These are phyloP conservation scores for Clostera curtula DNA, from an alignment of 2,888 invertebrate species.

Conservation along the genomic window DNA sequence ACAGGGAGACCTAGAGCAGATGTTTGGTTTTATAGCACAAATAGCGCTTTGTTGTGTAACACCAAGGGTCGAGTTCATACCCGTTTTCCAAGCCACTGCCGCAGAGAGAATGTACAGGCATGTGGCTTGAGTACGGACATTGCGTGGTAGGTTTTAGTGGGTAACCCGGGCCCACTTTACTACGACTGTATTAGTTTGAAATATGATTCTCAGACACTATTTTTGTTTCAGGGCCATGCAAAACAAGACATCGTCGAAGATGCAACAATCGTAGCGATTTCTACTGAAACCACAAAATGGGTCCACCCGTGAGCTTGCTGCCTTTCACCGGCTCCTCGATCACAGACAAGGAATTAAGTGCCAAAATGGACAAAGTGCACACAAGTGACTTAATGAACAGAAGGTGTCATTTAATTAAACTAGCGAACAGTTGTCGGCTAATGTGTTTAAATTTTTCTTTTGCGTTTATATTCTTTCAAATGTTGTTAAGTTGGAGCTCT, in stretches of 20 bases:
- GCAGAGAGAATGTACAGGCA: too few relatives aligned
- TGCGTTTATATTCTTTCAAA: conserved; percentile 43
- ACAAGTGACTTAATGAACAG: conserved; percentile 26
- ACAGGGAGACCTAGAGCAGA: too few relatives aligned
- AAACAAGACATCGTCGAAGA: conserved; percentile 23
- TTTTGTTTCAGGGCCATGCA: conserved; percentile 40
- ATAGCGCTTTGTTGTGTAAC: too few relatives aligned
- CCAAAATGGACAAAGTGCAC: conserved; percentile 16
- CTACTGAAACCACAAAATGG: conserved; percentile 34
- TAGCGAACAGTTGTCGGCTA: conserved; percentile 39
- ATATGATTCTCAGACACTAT: too few relatives aligned
- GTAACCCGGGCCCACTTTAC: too few relatives aligned
- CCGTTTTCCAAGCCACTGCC: too few relatives aligned
- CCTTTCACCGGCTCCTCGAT: conserved; percentile 36
- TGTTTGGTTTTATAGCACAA: too few relatives aligned
- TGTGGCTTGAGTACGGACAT: too few relatives aligned
- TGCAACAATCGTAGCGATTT: conserved; percentile 37
- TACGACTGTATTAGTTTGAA: too few relatives aligned
- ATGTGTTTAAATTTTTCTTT: conserved; percentile 49
- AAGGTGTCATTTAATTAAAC: conserved; percentile 33
- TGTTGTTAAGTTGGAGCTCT: conserved; percentile 39
- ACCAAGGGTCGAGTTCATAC: too few relatives aligned
- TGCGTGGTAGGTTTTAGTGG: too few relatives aligned
- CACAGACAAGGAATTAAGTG: conserved; percentile 10
- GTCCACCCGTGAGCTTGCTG: conserved; percentile 54